These are phyloP conservation scores for Scomberomorus guttatus DNA, from an alignment of 2,797 vertebrate genomes.

Conservation along the genomic window DNA sequence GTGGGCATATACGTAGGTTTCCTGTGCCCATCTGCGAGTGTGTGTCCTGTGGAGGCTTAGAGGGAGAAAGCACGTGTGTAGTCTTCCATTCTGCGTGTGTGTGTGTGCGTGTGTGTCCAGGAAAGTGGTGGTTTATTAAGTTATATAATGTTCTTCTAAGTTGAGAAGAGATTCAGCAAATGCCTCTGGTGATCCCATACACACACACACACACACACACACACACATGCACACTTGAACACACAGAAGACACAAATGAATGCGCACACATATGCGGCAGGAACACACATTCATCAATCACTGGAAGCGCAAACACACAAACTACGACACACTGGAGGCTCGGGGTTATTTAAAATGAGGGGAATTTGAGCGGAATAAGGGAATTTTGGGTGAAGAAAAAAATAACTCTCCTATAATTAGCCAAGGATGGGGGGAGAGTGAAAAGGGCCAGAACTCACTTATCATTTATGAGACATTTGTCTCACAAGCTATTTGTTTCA, in stretches of 20 bases:
- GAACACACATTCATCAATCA: slow-evolving; percentile 52
- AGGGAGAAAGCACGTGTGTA: slow-evolving; percentile 22
- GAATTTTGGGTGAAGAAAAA: slow-evolving; percentile 21
- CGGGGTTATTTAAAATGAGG: slow-evolving; percentile 35
- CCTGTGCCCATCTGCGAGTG: slow-evolving; percentile 46
- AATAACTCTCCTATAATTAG: slow-evolving; percentile 37
- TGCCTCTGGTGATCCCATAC: slow-evolving; percentile 31
- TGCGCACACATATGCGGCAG: slow-evolving; percentile 33
- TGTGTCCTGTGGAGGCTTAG: slow-evolving; percentile 34
- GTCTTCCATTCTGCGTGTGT: slow-evolving; percentile 1
- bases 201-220: not conserved
- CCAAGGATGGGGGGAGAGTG: not conserved
- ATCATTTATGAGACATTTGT: slow-evolving; percentile 56
- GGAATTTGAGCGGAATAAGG: slow-evolving; percentile 33
- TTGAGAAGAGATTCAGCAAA: slow-evolving; percentile 46
- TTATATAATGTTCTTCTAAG: slow-evolving; percentile 57
- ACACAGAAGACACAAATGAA: slow-evolving; percentile 35
- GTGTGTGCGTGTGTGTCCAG: slow-evolving; percentile 14
- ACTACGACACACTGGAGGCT: slow-evolving; percentile 17
- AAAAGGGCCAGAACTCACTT: slow-evolving; percentile 24
- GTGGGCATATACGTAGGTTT: slow-evolving; percentile 19
- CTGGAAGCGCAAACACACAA: not conserved
- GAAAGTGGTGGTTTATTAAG: slow-evolving; percentile 33
- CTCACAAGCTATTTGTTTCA: slow-evolving; percentile 42
- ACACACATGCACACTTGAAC: not conserved